phyloP scores from a whole-genome alignment of 2,888 invertebrate species.

The Acanthacorydalis orientalis region DNA sequence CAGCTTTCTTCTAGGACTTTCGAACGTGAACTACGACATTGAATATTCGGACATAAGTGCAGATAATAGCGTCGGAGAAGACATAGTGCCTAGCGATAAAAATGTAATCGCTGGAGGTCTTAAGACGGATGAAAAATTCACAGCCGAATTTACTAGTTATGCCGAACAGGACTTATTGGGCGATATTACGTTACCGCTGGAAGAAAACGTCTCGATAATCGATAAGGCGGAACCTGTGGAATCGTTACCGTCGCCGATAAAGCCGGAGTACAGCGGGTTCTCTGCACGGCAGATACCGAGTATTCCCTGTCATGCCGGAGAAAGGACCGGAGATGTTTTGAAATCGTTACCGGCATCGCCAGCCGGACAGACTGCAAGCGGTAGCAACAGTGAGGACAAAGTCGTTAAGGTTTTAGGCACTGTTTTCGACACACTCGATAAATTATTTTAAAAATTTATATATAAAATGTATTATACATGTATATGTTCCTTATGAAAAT shows the following conservation, averaged over 20 bases:
- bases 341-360: too few relatives aligned
- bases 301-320: constrained; percentile 47
- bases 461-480: not conserved
- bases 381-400: constrained; percentile 8
- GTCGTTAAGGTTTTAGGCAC: constrained; percentile 11
- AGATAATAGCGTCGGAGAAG: constrained; percentile 51
- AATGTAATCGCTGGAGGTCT: not conserved
- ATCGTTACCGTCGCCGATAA: constrained; percentile 9
- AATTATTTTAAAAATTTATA: constrained; percentile 8
- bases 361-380: not conserved
- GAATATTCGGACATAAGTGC: constrained; percentile 58
- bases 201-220: constrained; percentile 1
- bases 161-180: not conserved
- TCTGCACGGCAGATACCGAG: constrained; percentile 43
- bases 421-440: constrained; percentile 10
- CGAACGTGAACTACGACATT: constrained; percentile 59
- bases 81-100: constrained; percentile 10
- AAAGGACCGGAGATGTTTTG: constrained; percentile 16
- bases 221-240: not conserved
- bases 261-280: constrained; percentile 37
- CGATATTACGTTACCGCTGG: not conserved
- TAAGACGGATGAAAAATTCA: not conserved
- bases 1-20: constrained; percentile 36
- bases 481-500: too few relatives aligned
- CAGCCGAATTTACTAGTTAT: not conserved